These are phyloP conservation scores for Plectropomus leopardus DNA, from an alignment of 2,113 vertebrate genomes.

Conservation along the genomic window DNA sequence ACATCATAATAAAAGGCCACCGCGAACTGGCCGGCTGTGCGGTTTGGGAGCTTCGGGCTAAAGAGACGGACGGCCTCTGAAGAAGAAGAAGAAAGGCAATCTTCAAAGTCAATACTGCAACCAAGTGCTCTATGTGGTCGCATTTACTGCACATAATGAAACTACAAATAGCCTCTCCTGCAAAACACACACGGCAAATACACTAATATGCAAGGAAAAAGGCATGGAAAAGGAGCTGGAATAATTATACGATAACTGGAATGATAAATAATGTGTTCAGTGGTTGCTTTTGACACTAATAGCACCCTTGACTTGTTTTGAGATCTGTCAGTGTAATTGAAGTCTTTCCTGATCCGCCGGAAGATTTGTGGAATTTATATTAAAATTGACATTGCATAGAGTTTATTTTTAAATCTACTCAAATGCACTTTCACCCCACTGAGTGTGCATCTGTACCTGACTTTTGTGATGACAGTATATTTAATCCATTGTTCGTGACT, in stretches of 20 bases:
- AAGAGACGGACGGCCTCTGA: conserved; percentile 69
- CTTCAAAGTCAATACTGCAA: conserved; percentile 77
- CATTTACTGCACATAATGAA: conserved; percentile 73
- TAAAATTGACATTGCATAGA: conserved; percentile 70
- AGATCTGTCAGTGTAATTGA: conserved; percentile 70
- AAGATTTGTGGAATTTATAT: conserved; percentile 65
- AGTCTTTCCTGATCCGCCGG: conserved; percentile 51
- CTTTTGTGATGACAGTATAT: conserved; percentile 77
- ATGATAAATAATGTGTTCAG: conserved; percentile 63
- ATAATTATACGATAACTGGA: conserved; percentile 55
- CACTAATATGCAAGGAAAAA: conserved; percentile 30
- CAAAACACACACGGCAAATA: conserved; percentile 42
- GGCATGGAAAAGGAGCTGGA: conserved; percentile 36
- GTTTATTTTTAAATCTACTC: conserved; percentile 83
- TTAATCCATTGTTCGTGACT: conserved; percentile 76
- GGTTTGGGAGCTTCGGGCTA: conserved; percentile 72
- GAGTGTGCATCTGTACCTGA: conserved; percentile 64
- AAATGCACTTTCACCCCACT: conserved; percentile 72
- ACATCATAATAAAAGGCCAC: conserved; percentile 86
- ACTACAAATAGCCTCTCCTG: conserved; percentile 64
- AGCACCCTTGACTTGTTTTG: conserved; percentile 69
- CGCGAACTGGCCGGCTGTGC: conserved; percentile 64
- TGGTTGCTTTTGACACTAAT: conserved; percentile 58
- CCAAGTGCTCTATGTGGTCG: conserved; percentile 71
- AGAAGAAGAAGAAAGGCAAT: conserved; percentile 72